phyloP scores from a whole-genome alignment of 2,888 invertebrate species.

The Pelosia muscerda region DNA sequence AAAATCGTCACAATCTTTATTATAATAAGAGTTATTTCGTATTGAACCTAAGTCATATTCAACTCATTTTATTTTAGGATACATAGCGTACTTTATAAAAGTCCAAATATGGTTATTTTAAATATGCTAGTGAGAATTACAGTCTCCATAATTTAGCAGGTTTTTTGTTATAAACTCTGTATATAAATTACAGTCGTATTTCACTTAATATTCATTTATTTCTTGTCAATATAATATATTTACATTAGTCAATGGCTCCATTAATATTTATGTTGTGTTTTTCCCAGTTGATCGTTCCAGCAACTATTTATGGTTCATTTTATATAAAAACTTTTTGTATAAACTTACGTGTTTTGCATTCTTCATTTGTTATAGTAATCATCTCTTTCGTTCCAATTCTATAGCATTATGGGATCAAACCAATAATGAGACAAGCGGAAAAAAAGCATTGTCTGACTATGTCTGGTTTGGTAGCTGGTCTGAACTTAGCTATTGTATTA shows the following conservation, averaged over 20 bases:
- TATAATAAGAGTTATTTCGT: no score
- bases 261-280: slow-evolving; percentile 4
- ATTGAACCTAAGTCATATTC: no score
- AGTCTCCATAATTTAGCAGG: neutral
- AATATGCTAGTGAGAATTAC: neutral
- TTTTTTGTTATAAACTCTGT: neutral
- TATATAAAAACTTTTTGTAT: neutral
- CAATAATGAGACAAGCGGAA: no score
- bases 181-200: neutral
- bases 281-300: neutral
- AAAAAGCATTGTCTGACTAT: no score
- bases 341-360: neutral
- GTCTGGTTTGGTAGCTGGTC: neutral
- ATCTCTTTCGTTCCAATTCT: no score
- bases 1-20: no score
- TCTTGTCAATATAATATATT: neutral
- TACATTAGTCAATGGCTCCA: neutral
- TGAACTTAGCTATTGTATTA: neutral
- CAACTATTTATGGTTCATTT: neutral
- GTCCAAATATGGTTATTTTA: neutral
- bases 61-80: no score
- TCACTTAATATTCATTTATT: neutral
- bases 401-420: no score
- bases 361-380: neutral
- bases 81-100: no score